Percentiles rank a stretch among this genome's conserved stretches.
Conservation (phyloP, 2,888 invertebrate species). For the Drosophila recens region DNA sequence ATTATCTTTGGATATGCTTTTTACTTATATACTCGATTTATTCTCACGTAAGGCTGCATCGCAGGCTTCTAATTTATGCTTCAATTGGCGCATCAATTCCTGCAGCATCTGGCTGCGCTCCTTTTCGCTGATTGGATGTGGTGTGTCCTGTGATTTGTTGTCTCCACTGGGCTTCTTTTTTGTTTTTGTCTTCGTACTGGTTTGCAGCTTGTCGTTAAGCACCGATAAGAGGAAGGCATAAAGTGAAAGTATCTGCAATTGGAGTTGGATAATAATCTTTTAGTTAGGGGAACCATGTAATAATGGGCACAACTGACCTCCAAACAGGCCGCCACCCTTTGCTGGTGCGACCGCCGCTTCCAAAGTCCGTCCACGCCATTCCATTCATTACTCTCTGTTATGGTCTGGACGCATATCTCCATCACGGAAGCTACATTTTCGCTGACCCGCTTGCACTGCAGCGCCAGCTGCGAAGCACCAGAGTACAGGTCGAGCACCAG, state of each 20-base stretch:
- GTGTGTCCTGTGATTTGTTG: conserved; percentile 52
- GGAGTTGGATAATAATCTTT: not conserved
- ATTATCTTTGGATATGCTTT: not conserved
- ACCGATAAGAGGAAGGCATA: conserved; percentile 84
- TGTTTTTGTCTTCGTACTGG: conserved; percentile 77
- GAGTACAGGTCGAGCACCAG: conserved; percentile 83
- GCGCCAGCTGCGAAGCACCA: conserved; percentile 74
- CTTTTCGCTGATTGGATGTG: conserved; percentile 80
- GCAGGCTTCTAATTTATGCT: conserved; percentile 82
- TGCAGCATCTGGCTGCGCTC: conserved; percentile 83
- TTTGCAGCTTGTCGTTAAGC: conserved; percentile 83
- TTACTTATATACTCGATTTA: not conserved
- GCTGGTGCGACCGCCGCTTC: conserved; percentile 86
- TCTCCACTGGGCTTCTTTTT: conserved; percentile 65
- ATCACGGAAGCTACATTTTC: conserved; percentile 78
- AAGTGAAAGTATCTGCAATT: conserved; percentile 82
- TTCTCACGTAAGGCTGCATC: conserved; percentile 83
- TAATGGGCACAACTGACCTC: conserved; percentile 86
- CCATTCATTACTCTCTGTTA: conserved; percentile 84
- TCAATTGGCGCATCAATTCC: conserved; percentile 83
- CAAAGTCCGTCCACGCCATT: conserved; percentile 85
- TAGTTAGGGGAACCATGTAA: not conserved
- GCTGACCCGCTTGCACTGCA: conserved; percentile 80
- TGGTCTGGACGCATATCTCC: conserved; percentile 80
- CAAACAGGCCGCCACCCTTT: conserved; percentile 87